phyloP scores from a whole-genome alignment of 2,797 vertebrate genomes.

The Danio choprae region DNA sequence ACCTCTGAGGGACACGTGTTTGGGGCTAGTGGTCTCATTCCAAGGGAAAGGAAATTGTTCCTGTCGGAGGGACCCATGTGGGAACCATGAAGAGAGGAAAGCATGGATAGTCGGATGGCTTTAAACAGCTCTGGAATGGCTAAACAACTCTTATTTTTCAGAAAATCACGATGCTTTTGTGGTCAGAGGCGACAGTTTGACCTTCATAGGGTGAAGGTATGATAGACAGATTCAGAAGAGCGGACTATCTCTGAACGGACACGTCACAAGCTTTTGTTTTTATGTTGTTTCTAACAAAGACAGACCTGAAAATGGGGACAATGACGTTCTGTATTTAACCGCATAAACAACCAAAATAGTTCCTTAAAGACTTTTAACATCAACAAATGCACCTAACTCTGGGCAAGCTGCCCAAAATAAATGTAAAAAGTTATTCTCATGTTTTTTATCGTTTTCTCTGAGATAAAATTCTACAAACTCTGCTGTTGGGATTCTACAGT shows the following conservation, averaged over 20 bases:
- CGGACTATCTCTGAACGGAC: background rate
- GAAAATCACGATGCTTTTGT: background rate
- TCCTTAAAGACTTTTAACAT: background rate
- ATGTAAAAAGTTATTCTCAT: background rate
- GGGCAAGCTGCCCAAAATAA: slow-evolving; percentile 1
- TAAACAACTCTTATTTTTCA: background rate
- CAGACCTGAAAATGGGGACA: background rate
- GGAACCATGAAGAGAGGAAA: slow-evolving; percentile 22
- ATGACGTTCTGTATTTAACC: slow-evolving; percentile 2
- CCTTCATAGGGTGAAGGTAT: background rate
- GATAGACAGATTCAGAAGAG: no score
- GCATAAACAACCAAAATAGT: background rate
- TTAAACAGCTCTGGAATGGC: slow-evolving; percentile 4
- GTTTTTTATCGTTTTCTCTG: background rate
- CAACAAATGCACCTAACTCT: background rate
- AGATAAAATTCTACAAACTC: no score
- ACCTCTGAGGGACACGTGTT: slow-evolving; percentile 73
- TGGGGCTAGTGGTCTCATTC: slow-evolving; percentile 34
- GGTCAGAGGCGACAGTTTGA: background rate
- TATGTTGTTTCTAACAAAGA: background rate
- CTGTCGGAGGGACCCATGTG: slow-evolving; percentile 19
- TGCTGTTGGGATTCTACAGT: no score
- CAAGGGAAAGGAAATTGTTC: slow-evolving; percentile 27
- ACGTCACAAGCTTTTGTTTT: background rate
- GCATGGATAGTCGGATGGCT: background rate